Evolutionary conservation across 2,113 vertebrate species (phyloP).

Genomic region (Chunga burmeisteri): DNA sequence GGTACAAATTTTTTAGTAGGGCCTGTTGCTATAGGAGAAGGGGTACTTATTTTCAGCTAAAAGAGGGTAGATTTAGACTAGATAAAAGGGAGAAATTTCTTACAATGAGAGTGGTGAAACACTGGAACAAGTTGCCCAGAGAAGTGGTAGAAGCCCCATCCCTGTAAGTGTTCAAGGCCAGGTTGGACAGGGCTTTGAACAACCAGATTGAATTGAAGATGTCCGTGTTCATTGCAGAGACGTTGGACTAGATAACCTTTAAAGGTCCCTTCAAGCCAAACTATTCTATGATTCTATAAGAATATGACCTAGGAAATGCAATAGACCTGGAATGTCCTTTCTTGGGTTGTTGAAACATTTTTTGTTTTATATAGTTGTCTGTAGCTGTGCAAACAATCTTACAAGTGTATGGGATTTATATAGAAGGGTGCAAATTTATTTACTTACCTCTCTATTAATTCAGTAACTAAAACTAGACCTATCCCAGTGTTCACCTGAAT

Average conservation of each 20-base stretch:
- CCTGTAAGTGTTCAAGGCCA: background rate
- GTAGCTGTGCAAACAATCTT: background rate
- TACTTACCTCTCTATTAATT: background rate
- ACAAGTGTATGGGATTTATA: background rate
- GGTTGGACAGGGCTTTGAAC: background rate
- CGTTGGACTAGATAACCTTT: background rate
- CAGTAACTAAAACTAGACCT: background rate
- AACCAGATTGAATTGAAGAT: background rate
- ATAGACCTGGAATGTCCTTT: background rate
- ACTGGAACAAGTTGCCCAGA: too few species aligned
- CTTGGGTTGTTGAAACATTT: background rate
- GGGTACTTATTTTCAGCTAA: background rate
- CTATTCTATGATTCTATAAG: background rate
- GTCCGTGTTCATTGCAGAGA: background rate
- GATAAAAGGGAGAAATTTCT: background rate
- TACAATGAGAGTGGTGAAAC: background rate
- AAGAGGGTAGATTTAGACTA: background rate
- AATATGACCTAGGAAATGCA: background rate
- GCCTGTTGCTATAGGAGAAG: background rate
- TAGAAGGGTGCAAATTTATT: background rate
- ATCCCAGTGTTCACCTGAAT: background rate
- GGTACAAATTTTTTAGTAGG: background rate
- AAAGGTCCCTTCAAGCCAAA: background rate
- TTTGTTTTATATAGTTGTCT: background rate
- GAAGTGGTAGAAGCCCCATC: background rate